Base-by-base conservation (phyloP, 2,888 invertebrate species). In the Stratiomys singularior region DNA sequence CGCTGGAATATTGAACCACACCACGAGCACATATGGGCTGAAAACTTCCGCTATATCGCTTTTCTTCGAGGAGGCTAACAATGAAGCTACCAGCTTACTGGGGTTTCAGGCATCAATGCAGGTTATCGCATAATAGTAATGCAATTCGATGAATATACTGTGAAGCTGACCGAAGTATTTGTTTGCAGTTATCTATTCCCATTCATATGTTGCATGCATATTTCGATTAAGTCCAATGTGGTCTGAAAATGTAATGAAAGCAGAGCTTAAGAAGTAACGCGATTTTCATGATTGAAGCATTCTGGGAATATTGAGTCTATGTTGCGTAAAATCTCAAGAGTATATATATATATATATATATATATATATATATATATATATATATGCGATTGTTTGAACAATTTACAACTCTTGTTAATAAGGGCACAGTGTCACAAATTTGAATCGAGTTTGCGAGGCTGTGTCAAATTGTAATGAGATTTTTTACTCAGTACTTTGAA, bases 21-120 rank as follows among this genome's bases (percentile, higher is more conserved):
- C 13, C 11, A 25, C 11, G 13, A 60, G 23, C 71, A 52, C 47
- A 56, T 52, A 72, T 72, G 71, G 71, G 18, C 11, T 71, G 46
- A 47, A 15, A 47, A 28, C 71, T 72, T 72, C 56, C 71, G 56
- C 56, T 56, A 27, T 72, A 37, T 37, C 37, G 37, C 37, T 37
- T 37, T 37, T 37, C 37, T 5, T 37, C 37, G 37, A 37, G n/a
- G n/a, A n/a, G 37, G 9, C 37, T 37, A 37, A 37, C 37, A 37
- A 37, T 37, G 63, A 13, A 63, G 28, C 25, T 37, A 37, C 23
- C 63, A 63, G 27, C n/a, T 11, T 63, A 15, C 27, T 25, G 63
- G 13, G 27, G 9, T 63, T 63, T 15, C 13, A 23, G n/a, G 63
- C 23, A 63, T 52, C 15, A 15, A 52, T 63, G 15, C 63, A 15